A percentile compares a stretch with the other conserved stretches of the same genome.
Conservation (phyloP, 2,113 vertebrate species). For the Bujurquina vittata region DNA sequence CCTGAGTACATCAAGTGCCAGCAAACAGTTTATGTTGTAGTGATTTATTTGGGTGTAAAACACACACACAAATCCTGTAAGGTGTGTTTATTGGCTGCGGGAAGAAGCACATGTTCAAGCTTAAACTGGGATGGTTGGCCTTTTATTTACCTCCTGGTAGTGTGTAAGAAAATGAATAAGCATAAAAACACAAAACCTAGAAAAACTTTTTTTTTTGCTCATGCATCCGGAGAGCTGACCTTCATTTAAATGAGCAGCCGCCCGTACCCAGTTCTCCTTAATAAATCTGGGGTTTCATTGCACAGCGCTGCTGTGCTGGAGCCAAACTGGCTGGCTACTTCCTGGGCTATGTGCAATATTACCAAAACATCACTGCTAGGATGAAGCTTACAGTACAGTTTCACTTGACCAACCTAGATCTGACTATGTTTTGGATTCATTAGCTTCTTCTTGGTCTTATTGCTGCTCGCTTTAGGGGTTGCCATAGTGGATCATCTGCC, state of each 20-base stretch:
- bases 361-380: not conserved
- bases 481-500: not conserved
- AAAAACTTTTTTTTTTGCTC: not conserved
- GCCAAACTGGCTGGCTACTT: not conserved
- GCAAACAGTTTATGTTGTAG: constrained; percentile 1
- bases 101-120: not conserved
- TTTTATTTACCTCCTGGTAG: not conserved
- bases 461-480: no score
- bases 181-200: no score
- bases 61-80: not conserved
- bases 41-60: not conserved
- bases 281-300: not conserved
- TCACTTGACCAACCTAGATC: no score
- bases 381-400: not conserved
- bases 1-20: constrained; percentile 2
- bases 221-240: not conserved
- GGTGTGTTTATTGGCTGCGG: not conserved
- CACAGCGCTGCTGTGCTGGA: no score
- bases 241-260: not conserved
- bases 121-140: not conserved
- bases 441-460: no score
- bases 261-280: not conserved
- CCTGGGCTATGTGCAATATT: not conserved
- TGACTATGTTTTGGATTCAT: no score
- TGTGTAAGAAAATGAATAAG: not conserved